Evolutionary conservation across 2,888 invertebrate genomes (phyloP).

Genomic region (Athetis lepigone): DNA sequence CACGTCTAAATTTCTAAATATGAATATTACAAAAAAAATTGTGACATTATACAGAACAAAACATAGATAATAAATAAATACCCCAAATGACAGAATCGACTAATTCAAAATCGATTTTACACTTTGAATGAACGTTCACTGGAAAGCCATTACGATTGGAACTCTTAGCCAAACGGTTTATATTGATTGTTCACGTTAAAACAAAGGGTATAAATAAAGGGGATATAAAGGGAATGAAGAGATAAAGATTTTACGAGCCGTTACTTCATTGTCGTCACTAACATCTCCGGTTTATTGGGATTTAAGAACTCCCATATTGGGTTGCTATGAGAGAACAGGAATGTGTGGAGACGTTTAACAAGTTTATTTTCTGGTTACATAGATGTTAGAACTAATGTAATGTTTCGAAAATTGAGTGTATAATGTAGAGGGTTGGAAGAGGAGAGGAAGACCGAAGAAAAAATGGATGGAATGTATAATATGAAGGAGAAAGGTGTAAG

Average conservation of each 20-base stretch:
- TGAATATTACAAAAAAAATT: neutral
- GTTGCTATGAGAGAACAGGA: constrained; percentile 67
- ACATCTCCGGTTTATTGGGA: constrained; percentile 80
- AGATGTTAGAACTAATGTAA: too few species aligned
- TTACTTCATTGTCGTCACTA: constrained; percentile 78
- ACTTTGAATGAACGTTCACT: constrained; percentile 52
- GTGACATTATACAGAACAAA: constrained; percentile 10
- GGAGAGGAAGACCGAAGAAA: too few species aligned
- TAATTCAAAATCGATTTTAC: constrained; percentile 57
- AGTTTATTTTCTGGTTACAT: constrained; percentile 1
- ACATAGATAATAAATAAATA: constrained; percentile 10
- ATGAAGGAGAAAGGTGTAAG: too few species aligned
- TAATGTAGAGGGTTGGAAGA: too few species aligned
- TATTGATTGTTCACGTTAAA: constrained; percentile 69
- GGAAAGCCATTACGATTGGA: constrained; percentile 53
- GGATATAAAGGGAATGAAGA: constrained; percentile 81
- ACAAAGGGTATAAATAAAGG: constrained; percentile 78
- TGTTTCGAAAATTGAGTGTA: too few species aligned
- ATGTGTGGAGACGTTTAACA: constrained; percentile 39
- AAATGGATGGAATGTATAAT: too few species aligned
- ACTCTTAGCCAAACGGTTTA: constrained; percentile 65
- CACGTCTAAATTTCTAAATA: too few species aligned
- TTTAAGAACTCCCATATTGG: constrained; percentile 79
- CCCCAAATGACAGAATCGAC: constrained; percentile 40
- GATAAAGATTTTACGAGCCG: constrained; percentile 88